Base-by-base conservation (phyloP, 2,888 invertebrate genomes). In the Leuctra nigra region DNA sequence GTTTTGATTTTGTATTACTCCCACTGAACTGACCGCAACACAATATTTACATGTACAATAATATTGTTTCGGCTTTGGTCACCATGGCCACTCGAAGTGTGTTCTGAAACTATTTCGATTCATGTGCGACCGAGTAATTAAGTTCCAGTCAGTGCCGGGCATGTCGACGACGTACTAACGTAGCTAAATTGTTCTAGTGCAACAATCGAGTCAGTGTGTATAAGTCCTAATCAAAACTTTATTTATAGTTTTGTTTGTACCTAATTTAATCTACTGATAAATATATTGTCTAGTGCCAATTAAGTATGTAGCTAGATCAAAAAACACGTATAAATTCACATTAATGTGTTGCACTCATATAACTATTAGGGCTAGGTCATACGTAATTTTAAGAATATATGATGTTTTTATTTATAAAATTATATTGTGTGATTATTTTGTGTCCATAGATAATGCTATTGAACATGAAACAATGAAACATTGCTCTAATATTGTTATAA, bases 271-370 rank as follows among this genome's bases (percentile, higher is more conserved):
- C n/a, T n/a, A n/a, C n/a, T n/a, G n/a, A n/a, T n/a, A n/a, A n/a
- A n/a, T n/a, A n/a, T 54, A 60, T 58, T 54, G 54, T 54, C 54
- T 58, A 59, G 60, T 61, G 60, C 58, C 60, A 61, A 60, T 57
- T 57, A 52, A 58, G 39, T 39, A 57, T 54, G 38, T 58, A 60
- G 57, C 33, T 53, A 25, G 24, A 55, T 44, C 20, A 36, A 54
- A 54, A 55, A 50, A 48, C 14, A 56, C 50, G 23, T 50, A 48
- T 25, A 48, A 48, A 48, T 52, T 56, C 53, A 48, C 56, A 44
- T 60, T 52, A 59, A 57, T 61, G 58, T 61, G 54, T 58, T 48
- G 53, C 60, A 59, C 58, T 53, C 54, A 41, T 58, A 56, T 60
- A 60, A 54, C 47, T 58, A 53, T 53, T 61, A 61, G 56, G 39